Percentiles rank a stretch among this genome's conserved stretches.
Conservation (phyloP, 2,113 vertebrate genomes). For the Plotosus lineatus region DNA sequence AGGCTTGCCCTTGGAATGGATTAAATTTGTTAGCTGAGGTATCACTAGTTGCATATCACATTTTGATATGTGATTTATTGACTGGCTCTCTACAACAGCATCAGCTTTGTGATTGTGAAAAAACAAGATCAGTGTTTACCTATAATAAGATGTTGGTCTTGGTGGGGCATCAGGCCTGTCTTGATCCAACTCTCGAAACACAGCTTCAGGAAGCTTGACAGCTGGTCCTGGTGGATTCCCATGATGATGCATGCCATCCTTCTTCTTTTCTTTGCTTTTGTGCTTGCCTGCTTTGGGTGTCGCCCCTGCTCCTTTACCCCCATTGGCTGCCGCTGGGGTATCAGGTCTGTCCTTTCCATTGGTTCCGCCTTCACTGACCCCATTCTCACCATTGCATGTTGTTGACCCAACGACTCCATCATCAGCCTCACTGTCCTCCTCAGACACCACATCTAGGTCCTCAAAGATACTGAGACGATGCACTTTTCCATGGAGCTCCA, state of each 20-base stretch:
- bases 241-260: constrained; percentile 88
- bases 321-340: constrained; percentile 73
- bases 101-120: background rate
- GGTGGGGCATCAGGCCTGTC: constrained; percentile 88
- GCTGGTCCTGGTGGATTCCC: constrained; percentile 81
- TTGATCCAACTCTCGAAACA: constrained; percentile 93
- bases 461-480: constrained; percentile 98
- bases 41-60: too few species aligned
- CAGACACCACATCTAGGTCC: constrained; percentile 93
- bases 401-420: constrained; percentile 68
- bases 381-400: constrained; percentile 70
- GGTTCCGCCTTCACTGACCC: constrained; percentile 74
- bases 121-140: constrained; percentile 72
- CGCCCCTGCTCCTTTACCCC: constrained; percentile 70
- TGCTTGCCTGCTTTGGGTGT: constrained; percentile 93
- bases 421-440: constrained; percentile 89
- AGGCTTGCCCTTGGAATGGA: too few species aligned
- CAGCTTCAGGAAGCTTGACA: constrained; percentile 92
- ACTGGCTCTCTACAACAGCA: background rate
- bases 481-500: constrained; percentile 91
- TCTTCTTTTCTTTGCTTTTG: constrained; percentile 96
- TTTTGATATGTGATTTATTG: too few species aligned
- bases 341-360: constrained; percentile 88
- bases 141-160: constrained; percentile 92
- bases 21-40: too few species aligned